phyloP scores from a whole-genome alignment of 2,888 invertebrate species.

The Allacma fusca region DNA sequence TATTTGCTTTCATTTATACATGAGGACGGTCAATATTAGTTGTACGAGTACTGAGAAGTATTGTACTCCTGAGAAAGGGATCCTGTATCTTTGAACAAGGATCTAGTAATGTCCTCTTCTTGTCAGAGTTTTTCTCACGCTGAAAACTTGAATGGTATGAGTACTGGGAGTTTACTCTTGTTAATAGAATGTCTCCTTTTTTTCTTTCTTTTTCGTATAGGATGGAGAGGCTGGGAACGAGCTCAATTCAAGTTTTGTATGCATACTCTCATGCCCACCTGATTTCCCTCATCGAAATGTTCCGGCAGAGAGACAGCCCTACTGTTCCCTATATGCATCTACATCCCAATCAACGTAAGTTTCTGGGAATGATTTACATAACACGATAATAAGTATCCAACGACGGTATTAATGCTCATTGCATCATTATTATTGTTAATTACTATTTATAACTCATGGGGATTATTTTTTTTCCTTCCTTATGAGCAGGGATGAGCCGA shows the following conservation, averaged over 20 bases:
- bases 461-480: neutral
- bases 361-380: neutral
- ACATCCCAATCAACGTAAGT: constrained; percentile 34
- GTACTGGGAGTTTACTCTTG: neutral
- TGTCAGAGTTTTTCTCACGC: constrained; percentile 38
- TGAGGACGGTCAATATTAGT: constrained; percentile 22
- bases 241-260: constrained; percentile 79
- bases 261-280: constrained; percentile 82
- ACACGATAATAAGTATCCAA: neutral
- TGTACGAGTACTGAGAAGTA: too few species aligned
- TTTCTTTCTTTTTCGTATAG: constrained; percentile 62
- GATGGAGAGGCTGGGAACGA: constrained; percentile 69
- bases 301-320: constrained; percentile 64
- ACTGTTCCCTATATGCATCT: constrained; percentile 27
- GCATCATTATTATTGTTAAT: constrained; percentile 1
- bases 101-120: neutral
- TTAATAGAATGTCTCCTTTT: neutral
- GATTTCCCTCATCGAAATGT: constrained; percentile 81
- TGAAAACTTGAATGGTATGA: neutral
- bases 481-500: constrained; percentile 23
- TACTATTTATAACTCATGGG: neutral
- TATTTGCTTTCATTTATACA: constrained; percentile 10
- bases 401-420: neutral
- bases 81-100: neutral
- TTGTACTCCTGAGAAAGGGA: neutral